Evolutionary conservation across 2,113 vertebrate species (phyloP), one percentile per base, ranked within the genome.

Genomic region (Arenaria interpres): DNA sequence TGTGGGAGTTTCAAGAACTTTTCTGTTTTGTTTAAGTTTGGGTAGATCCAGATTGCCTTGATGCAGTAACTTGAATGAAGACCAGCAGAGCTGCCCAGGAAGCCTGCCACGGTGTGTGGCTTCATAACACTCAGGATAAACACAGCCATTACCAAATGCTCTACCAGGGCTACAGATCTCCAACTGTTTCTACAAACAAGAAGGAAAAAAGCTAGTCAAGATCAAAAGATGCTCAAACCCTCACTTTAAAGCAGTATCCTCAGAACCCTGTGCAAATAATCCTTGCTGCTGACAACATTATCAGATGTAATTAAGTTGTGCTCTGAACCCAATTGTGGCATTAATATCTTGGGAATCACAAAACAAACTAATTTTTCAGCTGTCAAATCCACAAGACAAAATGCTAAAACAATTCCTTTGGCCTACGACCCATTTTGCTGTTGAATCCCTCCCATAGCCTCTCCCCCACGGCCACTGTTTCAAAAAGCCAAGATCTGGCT

Each of bases 281-380:
- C 54, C 64, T 71, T 76, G 57, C 53, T 39, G 67, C 17, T 35
- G 67, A 66, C 72, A 74, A 77, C 27, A 14, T 28, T 43, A 81
- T 88, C 69, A 96, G 67, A 72, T 64, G 60, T 78, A 83, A 84
- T 89, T 90, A 89, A 93, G 23, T 69, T 83, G 53, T 51, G 80
- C 56, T 87, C 64, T 56, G 57, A 97, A 73, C 37, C 33, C 30
- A 76, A 13, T 5, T 67, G 84, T 22, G 41, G 54, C 78, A 71
- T 68, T 83, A 85, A 14, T 53, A 83, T 43, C 85, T 78, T 73
- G 75, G 88, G 62, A 84, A 93, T 82, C 43, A 45, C 39, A 68
- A 85, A 77, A 35, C 51, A 64, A 66, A 72, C 60, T 46, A 30
- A 66, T 45, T 72, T 91, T 53, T 57, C 85, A 93, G 84, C 77